Conservation (phyloP, 2,888 invertebrate genomes). For the Leptopterna dolabrata region DNA sequence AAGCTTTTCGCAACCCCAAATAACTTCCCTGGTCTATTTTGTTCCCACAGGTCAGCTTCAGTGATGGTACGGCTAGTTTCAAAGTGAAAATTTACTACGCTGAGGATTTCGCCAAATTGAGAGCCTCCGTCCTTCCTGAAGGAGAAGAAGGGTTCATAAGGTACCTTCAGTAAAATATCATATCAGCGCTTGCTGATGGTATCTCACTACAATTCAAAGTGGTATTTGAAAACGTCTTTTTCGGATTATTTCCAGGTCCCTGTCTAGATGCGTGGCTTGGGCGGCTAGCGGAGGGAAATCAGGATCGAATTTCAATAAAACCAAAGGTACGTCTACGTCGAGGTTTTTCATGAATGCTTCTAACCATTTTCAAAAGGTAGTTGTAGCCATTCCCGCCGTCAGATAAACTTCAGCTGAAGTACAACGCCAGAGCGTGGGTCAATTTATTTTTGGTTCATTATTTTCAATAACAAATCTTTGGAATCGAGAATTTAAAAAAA, state of each 20-base stretch:
- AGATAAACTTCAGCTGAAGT: too few species aligned
- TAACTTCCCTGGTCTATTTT: not conserved
- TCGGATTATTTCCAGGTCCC: too few species aligned
- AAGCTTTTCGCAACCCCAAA: too few species aligned
- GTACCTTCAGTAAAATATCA: not conserved
- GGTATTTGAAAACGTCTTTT: too few species aligned
- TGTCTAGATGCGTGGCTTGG: constrained; percentile 89
- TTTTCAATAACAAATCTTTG: too few species aligned
- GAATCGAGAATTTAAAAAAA: too few species aligned
- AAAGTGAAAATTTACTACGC: constrained; percentile 93
- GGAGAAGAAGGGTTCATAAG: constrained; percentile 81
- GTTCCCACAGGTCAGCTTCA: constrained; percentile 65
- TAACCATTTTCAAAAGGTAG: constrained; percentile 19
- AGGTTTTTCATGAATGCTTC: too few species aligned
- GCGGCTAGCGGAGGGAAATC: constrained; percentile 97
- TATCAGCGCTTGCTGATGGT: too few species aligned
- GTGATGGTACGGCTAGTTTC: constrained; percentile 80
- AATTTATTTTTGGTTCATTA: too few species aligned
- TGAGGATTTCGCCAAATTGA: constrained; percentile 86
- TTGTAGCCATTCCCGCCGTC: too few species aligned
- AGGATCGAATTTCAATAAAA: constrained; percentile 95
- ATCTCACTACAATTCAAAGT: too few species aligned
- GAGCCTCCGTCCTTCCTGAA: constrained; percentile 73
- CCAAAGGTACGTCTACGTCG: constrained; percentile 73
- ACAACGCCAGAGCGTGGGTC: too few species aligned